A percentile compares a stretch with the other conserved stretches of the same genome.
phyloP scores from a whole-genome alignment of 2,797 vertebrate genomes.

The Sphenopsis melanotis region DNA sequence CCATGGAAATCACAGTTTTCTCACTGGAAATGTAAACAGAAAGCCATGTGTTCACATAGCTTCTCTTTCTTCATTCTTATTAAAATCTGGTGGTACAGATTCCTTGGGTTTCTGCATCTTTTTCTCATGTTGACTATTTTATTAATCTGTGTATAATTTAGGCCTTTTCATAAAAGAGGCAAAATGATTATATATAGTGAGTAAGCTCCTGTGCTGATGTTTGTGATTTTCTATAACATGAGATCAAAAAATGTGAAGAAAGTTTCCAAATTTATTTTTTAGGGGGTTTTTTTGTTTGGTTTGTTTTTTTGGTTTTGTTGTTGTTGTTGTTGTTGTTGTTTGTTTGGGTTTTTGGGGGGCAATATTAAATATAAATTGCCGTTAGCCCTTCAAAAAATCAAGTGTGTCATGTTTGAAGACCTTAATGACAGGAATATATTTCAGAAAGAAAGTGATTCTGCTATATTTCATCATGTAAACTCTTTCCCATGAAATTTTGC shows the following conservation, averaged over 20 bases:
- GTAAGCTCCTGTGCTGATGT: rapidly evolving
- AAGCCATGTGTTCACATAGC: not conserved
- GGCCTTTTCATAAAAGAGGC: not conserved
- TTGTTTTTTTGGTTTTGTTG: not conserved
- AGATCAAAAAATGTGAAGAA: not conserved
- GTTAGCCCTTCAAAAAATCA: not conserved
- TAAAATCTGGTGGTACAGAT: not conserved
- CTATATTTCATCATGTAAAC: not conserved
- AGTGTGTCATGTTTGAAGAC: not conserved
- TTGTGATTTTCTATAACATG: not conserved
- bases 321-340: not conserved
- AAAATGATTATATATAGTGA: not conserved
- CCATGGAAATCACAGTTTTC: not conserved
- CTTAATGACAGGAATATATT: not conserved
- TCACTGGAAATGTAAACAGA: not conserved
- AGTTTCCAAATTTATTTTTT: not conserved
- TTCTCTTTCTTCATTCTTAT: not conserved
- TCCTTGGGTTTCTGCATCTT: not conserved
- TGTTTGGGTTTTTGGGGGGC: not conserved
- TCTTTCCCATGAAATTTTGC: not conserved
- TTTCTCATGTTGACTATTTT: not conserved
- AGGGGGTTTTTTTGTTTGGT: not conserved
- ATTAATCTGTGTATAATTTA: not conserved
- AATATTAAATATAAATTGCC: not conserved
- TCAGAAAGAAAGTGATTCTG: not conserved